phyloP scores from a whole-genome alignment of 1,140 invertebrate species.

The Brachionus asplanchnoidis region DNA sequence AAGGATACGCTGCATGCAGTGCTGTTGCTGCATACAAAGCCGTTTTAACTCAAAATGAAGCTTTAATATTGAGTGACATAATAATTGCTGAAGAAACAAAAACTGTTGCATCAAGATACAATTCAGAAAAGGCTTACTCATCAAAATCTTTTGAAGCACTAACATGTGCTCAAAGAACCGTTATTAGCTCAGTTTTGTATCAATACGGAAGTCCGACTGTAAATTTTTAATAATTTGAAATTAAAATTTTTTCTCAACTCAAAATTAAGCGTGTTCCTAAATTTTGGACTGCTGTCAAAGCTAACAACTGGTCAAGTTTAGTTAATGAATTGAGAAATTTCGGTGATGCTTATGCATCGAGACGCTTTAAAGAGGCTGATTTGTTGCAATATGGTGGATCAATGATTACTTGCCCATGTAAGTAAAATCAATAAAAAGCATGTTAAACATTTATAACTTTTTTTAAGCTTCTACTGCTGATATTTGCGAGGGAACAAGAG shows the following conservation, averaged over 20 bases:
- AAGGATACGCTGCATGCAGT: background rate
- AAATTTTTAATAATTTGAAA: background rate
- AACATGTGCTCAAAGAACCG: background rate
- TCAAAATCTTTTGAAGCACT: background rate
- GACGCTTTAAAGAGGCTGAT: background rate
- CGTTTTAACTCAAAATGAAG: background rate
- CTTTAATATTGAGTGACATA: background rate
- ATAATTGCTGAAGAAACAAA: background rate
- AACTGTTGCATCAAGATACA: background rate
- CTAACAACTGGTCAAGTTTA: background rate
- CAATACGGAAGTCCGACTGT: slow-evolving; percentile 13
- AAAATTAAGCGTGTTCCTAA: background rate
- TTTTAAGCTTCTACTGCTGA: background rate
- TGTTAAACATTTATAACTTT: background rate
- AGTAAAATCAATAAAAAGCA: background rate
- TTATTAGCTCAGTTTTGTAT: background rate
- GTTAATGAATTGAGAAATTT: background rate
- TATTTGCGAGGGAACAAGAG: background rate
- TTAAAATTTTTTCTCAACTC: background rate
- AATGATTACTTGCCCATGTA: background rate
- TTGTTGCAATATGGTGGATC: background rate
- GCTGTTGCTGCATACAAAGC: background rate
- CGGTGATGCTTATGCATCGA: background rate
- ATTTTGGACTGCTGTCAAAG: background rate
- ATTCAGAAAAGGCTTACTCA: background rate